phyloP scores from a whole-genome alignment of 2,113 vertebrate genomes.

The Pionites leucogaster region DNA sequence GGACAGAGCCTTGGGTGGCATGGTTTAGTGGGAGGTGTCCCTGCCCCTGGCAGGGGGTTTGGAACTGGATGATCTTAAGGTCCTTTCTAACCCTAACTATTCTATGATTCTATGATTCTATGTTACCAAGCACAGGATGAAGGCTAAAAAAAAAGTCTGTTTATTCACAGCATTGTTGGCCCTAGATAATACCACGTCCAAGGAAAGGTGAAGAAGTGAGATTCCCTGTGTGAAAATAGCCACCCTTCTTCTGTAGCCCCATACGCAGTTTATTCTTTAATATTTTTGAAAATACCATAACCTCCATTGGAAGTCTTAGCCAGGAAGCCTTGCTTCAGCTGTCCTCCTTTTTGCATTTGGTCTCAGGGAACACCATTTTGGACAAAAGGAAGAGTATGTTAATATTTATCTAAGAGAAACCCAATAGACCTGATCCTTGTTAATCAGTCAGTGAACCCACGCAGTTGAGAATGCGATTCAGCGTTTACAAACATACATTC shows the following conservation, averaged over 20 bases:
- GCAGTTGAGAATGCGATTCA: not conserved
- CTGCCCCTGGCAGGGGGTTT: too few species aligned
- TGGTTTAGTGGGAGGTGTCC: too few species aligned
- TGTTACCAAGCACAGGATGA: not conserved
- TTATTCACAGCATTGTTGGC: not conserved
- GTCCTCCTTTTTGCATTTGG: not conserved
- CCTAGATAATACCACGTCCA: not conserved
- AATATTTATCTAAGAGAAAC: not conserved
- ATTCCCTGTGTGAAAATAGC: not conserved
- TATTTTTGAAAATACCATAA: not conserved
- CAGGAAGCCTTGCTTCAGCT: not conserved
- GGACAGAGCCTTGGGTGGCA: too few species aligned
- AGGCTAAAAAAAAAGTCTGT: not conserved
- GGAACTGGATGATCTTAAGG: too few species aligned
- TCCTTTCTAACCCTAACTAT: too few species aligned
- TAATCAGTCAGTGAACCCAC: not conserved
- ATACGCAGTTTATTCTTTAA: not conserved
- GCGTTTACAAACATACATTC: not conserved
- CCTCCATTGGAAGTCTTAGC: not conserved
- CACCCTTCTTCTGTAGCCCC: not conserved
- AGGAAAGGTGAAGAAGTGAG: not conserved
- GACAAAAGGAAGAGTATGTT: not conserved
- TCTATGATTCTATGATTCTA: too few species aligned
- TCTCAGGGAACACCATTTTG: not conserved
- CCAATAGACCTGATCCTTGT: not conserved